Evolutionary conservation across 2,888 invertebrate species (phyloP), one percentile per base, ranked within the genome.

Genomic region (Xanthostigma xanthostigma): DNA sequence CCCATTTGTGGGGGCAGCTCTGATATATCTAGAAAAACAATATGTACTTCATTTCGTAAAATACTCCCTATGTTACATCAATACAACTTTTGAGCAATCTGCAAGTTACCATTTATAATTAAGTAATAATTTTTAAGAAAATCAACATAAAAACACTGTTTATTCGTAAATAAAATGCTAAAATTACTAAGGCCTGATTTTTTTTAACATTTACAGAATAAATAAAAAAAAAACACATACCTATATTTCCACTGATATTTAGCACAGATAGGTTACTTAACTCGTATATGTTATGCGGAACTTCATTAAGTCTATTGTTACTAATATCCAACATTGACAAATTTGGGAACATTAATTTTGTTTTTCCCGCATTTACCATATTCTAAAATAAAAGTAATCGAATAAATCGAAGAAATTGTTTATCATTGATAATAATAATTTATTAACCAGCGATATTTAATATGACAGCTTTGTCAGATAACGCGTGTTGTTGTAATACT

Each of bases 1-100:
- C 98, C 97, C 81, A 98, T 85, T 66, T 95, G 91, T 0, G 96
- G 87, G 1, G 97, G 97, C 47, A 98, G 75, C 60, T 93, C 87
- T 6, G 77, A 78, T 46, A 93, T 79, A 38, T 90, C 90, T 70
- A 72, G 57, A 66, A 63, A 57, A 58, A 56, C 46, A 41, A 41
- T 10, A 41, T 40, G 3, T 17, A 17, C 17, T 17, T 27, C 41
- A 41, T 40, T 36, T 11, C 12, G n/a, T 36, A 41, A 40, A 48
- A 34, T 8, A 45, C 40, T 34, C 9, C 36, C 34, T 17, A 10
- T n/a, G 12, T 38, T 38, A n/a, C 38, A 12, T 38, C 12, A 38
- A n/a, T n/a, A 38, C 38, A n/a, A 38, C 4, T 38, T 38, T 38
- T 12, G 17, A 17, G 17, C 17, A 3, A 17, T 17, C 17, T 17